A percentile compares a stretch with the other conserved stretches of the same genome.
These are phyloP conservation scores for Cichladusa arquata DNA, from an alignment of 2,113 vertebrate species.

Conservation along the genomic window DNA sequence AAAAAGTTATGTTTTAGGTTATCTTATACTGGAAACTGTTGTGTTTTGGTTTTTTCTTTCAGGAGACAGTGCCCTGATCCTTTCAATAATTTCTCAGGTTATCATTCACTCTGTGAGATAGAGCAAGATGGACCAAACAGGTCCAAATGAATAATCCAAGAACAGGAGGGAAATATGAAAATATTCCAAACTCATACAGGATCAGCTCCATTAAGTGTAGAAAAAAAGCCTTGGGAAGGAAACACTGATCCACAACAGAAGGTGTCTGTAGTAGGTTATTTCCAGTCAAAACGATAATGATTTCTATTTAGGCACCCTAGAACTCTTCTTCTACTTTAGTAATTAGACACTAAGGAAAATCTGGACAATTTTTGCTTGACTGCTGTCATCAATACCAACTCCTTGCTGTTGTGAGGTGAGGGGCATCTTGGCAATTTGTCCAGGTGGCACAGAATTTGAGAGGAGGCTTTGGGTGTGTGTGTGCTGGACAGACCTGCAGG, in stretches of 20 bases:
- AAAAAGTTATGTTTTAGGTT: not conserved
- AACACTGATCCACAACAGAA: not conserved
- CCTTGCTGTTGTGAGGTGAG: too few species aligned
- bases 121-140: not conserved
- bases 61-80: not conserved
- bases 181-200: not conserved
- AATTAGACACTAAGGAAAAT: not conserved
- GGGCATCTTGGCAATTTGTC: too few species aligned
- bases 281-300: not conserved
- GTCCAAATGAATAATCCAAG: not conserved
- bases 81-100: not conserved
- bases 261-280: not conserved
- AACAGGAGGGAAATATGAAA: not conserved
- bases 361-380: not conserved
- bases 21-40: not conserved
- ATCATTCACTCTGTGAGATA: not conserved
- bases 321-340: not conserved
- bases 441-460: too few species aligned
- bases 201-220: not conserved
- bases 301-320: not conserved
- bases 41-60: not conserved
- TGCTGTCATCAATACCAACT: not conserved
- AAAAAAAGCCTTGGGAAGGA: not conserved
- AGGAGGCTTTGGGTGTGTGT: not conserved
- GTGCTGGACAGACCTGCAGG: not conserved